Conservation (phyloP, 2,797 vertebrate genomes). For the Cheirogaleus major region DNA sequence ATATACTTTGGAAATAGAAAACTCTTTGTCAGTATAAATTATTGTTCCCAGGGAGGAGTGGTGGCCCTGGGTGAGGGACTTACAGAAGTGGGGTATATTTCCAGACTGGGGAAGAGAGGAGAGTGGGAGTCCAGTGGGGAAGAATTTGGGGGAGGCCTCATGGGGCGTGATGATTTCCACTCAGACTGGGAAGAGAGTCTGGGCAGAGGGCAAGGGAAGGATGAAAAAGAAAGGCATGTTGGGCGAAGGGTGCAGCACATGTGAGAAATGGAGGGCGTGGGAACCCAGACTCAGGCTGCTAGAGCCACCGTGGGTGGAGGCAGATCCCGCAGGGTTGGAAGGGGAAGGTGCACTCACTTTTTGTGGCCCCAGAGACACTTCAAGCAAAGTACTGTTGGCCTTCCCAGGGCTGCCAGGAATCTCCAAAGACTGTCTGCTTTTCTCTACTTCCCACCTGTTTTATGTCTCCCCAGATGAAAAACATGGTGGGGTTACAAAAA, state of each 20-base stretch:
- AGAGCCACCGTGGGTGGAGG: background rate
- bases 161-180: background rate
- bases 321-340: background rate
- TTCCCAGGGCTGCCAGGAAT: background rate
- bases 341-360: background rate
- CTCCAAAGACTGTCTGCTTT: background rate
- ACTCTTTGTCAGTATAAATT: background rate
- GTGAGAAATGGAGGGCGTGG: background rate
- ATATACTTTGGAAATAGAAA: background rate
- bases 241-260: accelerated
- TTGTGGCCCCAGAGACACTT: background rate
- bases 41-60: background rate
- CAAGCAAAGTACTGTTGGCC: no score
- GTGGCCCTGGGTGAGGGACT: background rate
- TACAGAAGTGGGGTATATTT: background rate
- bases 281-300: background rate
- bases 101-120: background rate
- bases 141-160: background rate
- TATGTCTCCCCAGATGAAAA: slow-evolving; percentile 86
- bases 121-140: background rate
- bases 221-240: background rate
- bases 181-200: background rate
- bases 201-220: background rate
- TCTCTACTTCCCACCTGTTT: background rate
- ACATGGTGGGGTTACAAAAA: slow-evolving; percentile 90